These are phyloP conservation scores for Drosophila neutralis DNA, from an alignment of 2,888 invertebrate genomes.

Conservation along the genomic window DNA sequence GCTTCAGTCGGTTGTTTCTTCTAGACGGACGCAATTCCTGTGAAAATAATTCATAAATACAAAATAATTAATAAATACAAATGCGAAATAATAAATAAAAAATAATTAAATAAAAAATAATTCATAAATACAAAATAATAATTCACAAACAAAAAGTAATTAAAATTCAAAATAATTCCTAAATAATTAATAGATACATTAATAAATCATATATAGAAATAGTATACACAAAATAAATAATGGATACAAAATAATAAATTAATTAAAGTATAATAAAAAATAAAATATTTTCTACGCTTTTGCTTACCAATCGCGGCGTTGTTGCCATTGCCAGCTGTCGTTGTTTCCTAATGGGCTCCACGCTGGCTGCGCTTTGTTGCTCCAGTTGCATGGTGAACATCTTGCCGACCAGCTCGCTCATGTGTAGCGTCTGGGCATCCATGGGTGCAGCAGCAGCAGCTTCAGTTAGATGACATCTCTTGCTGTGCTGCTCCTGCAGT, in stretches of 20 bases:
- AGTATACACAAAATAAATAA: not conserved
- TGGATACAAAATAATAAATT: not conserved
- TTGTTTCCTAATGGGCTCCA: slow-evolving; percentile 77
- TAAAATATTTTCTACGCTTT: not conserved
- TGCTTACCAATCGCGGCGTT: slow-evolving; percentile 49
- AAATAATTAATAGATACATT: too few species aligned
- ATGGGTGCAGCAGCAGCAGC: slow-evolving; percentile 22
- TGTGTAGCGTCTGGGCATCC: slow-evolving; percentile 31
- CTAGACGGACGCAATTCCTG: slow-evolving; percentile 10
- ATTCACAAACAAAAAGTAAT: too few species aligned
- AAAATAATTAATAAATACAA: not conserved
- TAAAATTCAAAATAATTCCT: too few species aligned
- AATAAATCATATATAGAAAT: not conserved
- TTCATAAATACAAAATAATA: too few species aligned
- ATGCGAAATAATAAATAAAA: too few species aligned
- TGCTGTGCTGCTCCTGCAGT: not conserved
- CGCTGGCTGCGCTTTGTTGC: slow-evolving; percentile 35
- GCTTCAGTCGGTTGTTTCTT: not conserved
- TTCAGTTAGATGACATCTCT: not conserved
- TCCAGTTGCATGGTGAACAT: slow-evolving; percentile 53
- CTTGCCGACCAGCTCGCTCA: slow-evolving; percentile 50
- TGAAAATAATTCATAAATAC: not conserved
- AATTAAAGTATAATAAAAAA: not conserved
- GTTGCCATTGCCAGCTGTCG: slow-evolving; percentile 47
- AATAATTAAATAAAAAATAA: too few species aligned